Conservation (phyloP, 2,888 invertebrate genomes). For the Macaria liturata region DNA sequence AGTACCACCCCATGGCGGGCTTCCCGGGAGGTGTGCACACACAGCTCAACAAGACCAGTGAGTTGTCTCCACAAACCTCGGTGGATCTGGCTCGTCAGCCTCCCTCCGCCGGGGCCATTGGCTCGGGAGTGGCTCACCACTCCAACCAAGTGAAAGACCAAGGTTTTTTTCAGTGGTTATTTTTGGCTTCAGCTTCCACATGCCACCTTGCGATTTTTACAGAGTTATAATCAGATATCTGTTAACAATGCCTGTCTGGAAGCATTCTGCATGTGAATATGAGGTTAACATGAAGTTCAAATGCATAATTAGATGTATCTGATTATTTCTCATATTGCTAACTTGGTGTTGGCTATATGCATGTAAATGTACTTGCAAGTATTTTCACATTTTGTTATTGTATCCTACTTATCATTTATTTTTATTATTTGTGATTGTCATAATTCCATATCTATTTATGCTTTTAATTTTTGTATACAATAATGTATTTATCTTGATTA, state of each 20-base stretch:
- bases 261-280: not conserved
- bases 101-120: constrained; percentile 67
- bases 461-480: too few relatives aligned
- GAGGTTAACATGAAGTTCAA: too few relatives aligned
- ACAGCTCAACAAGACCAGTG: constrained; percentile 79
- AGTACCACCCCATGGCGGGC: constrained; percentile 79
- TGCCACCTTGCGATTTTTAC: constrained; percentile 77
- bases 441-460: too few relatives aligned
- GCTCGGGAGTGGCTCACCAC: constrained; percentile 74
- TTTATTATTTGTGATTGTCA: not conserved
- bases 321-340: constrained; percentile 21
- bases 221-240: constrained; percentile 42
- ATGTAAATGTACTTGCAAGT: constrained; percentile 1
- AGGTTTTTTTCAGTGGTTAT: constrained; percentile 69
- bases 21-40: constrained; percentile 76
- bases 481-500: too few relatives aligned
- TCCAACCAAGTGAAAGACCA: constrained; percentile 82
- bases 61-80: constrained; percentile 77
- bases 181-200: constrained; percentile 62
- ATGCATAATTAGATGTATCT: constrained; percentile 2
- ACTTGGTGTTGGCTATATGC: constrained; percentile 24
- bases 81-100: constrained; percentile 69
- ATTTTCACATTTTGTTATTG: too few relatives aligned
- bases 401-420: not conserved
- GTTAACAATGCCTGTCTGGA: not conserved